Base-by-base conservation (phyloP, 2,113 vertebrate species). In the Acanthochromis polyacanthus region DNA sequence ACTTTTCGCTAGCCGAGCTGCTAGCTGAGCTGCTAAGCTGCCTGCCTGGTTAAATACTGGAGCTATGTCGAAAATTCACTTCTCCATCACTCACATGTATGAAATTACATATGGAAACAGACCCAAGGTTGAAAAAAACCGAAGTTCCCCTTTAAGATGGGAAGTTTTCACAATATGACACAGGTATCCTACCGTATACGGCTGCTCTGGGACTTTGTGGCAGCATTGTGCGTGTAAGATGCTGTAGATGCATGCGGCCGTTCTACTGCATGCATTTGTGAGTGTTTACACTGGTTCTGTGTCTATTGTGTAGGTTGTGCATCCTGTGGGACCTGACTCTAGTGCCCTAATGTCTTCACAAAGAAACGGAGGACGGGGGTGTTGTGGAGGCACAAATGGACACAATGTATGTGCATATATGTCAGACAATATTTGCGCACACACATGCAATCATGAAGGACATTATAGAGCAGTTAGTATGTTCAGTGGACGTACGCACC, bases 331-430 rank as follows among this genome's bases (percentile, higher is more conserved):
- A 91, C 67, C 50, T 59, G 64, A 25, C 66, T 48, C 23, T 60
- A 62, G 63, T 67, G 69, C 71, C 48, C 75, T 87, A 85, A 92
- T 89, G 84, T 89, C 85, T 81, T 79, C 10, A 57, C 81, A 73
- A 79, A 78, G 57, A 81, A 78, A 40, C 36, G 55, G 28, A 45
- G 76, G 65, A 67, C 2, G 51, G 62, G 67, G 66, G 52, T 32
- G 63, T 10, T 56, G 59, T 52, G 51, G 36, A 40, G 57, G 23
- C 75, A 51, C 59, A 81, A 73, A 88, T 75, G 71, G 71, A 83
- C 45, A 36, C 73, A 43, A 71, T 65, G n/a, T 67, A 62, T 63
- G 64, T 19, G 40, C 68, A 60, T 56, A 52, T 43, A 25, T 55
- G 75, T 86, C 11, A 25, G 61, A 51, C 69, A 80, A 75, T 87